Evolutionary conservation across 2,888 invertebrate genomes (phyloP).

Genomic region (Apotomis capreana): DNA sequence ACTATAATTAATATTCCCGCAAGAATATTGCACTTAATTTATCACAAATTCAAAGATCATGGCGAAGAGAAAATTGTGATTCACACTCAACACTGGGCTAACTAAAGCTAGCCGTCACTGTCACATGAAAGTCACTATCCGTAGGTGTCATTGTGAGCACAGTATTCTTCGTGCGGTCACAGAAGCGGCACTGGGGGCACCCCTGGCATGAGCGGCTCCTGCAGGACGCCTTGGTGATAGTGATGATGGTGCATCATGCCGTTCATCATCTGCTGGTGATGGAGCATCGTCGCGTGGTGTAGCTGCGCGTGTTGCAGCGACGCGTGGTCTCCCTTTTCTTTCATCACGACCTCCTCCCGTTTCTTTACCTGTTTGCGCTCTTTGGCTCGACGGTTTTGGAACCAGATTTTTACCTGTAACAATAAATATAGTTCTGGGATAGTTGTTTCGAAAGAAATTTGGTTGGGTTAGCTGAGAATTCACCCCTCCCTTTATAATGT

Average conservation of each 20-base stretch:
- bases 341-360: conserved; percentile 87
- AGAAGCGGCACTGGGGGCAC: conserved; percentile 78
- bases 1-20: conserved; percentile 53
- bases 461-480: too few species aligned
- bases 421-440: conserved; percentile 53
- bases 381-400: conserved; percentile 96
- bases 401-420: conserved; percentile 89
- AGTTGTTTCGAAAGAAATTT: not conserved
- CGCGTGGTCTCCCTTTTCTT: conserved; percentile 83
- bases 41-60: conserved; percentile 64
- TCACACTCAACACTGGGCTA: conserved; percentile 38
- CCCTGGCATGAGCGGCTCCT: conserved; percentile 76
- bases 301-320: conserved; percentile 78
- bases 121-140: conserved; percentile 50
- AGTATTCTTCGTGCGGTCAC: conserved; percentile 75
- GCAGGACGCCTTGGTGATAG: conserved; percentile 79
- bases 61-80: conserved; percentile 51
- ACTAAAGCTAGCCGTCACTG: conserved; percentile 39
- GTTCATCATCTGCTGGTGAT: conserved; percentile 82
- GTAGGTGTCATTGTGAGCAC: conserved; percentile 63
- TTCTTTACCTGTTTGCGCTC: conserved; percentile 95
- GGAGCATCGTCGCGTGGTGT: conserved; percentile 81
- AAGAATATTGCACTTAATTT: conserved; percentile 71
- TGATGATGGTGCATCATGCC: conserved; percentile 81
- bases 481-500: too few species aligned